Percentiles rank a stretch among this genome's conserved stretches.
Conservation (phyloP, 1,140 invertebrate genomes). For the Linepithema humile region DNA sequence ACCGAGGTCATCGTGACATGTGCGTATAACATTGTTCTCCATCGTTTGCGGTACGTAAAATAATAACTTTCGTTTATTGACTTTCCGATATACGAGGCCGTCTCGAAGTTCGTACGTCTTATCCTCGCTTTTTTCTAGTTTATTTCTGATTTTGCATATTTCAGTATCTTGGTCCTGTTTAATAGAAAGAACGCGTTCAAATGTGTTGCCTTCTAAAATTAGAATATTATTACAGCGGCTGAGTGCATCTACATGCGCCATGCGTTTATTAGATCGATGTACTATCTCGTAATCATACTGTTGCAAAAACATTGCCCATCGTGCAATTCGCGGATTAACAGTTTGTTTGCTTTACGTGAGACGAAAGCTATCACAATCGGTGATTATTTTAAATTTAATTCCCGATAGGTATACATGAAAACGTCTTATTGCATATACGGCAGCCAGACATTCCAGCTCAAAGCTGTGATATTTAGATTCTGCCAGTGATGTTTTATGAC, state of each 20-base stretch:
- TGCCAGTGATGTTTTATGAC: not conserved
- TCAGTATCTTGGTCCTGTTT: not conserved
- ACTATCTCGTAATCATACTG: too few species aligned
- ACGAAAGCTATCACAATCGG: too few species aligned
- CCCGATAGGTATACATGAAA: too few species aligned
- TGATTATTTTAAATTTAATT: too few species aligned
- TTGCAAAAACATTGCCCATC: too few species aligned
- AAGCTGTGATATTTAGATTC: slow-evolving; percentile 8
- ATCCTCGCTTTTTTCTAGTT: not conserved
- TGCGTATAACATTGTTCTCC: slow-evolving; percentile 9
- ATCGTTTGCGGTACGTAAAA: slow-evolving; percentile 13
- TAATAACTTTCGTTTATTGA: not conserved
- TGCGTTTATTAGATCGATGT: too few species aligned
- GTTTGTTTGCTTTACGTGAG: slow-evolving; percentile 20
- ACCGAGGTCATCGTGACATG: not conserved
- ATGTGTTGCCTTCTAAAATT: not conserved
- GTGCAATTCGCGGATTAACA: not conserved
- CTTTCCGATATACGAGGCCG: slow-evolving; percentile 11
- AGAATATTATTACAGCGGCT: not conserved
- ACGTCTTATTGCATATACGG: too few species aligned
- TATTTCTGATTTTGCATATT: not conserved
- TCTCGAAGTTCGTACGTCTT: not conserved
- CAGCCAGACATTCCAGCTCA: not conserved
- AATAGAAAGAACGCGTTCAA: not conserved
- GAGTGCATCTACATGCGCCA: not conserved